Evolutionary conservation across 2,113 vertebrate genomes (phyloP).

Genomic region (Siniperca knerii): DNA sequence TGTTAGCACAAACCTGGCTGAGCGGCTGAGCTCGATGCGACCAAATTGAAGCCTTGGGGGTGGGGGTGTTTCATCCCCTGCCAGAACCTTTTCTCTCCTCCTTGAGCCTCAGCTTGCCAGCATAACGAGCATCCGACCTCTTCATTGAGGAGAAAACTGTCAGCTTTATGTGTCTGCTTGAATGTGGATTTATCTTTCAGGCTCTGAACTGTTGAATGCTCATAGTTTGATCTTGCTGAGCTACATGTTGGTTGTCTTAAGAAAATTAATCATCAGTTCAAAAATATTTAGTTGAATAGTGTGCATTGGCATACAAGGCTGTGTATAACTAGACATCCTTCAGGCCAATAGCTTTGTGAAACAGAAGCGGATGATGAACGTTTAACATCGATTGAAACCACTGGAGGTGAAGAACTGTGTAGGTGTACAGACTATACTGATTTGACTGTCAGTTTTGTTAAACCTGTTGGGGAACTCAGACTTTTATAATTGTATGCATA

Average conservation of each 20-base stretch:
- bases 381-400: neutral
- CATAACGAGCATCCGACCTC: conserved; percentile 39
- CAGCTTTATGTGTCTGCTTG: neutral
- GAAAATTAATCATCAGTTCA: neutral
- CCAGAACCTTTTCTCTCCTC: conserved; percentile 57
- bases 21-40: conserved; percentile 49
- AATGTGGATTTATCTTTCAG: conserved; percentile 30
- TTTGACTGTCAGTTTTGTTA: neutral
- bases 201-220: conserved; percentile 11
- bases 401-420: neutral
- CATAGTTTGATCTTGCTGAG: conserved; percentile 5
- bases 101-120: conserved; percentile 36
- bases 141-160: conserved; percentile 18
- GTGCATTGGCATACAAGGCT: neutral
- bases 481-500: neutral
- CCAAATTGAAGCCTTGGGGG: conserved; percentile 51
- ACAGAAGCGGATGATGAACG: neutral
- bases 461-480: neutral
- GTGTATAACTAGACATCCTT: neutral
- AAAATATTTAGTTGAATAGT: neutral
- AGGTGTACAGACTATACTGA: neutral
- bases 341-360: neutral
- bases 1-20: conserved; percentile 49
- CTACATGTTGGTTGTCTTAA: neutral
- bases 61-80: conserved; percentile 60